Evolutionary conservation across 1,140 invertebrate genomes (phyloP), one percentile per base, ranked within the genome.

Genomic region (Macrotrachela quadricornifera): DNA sequence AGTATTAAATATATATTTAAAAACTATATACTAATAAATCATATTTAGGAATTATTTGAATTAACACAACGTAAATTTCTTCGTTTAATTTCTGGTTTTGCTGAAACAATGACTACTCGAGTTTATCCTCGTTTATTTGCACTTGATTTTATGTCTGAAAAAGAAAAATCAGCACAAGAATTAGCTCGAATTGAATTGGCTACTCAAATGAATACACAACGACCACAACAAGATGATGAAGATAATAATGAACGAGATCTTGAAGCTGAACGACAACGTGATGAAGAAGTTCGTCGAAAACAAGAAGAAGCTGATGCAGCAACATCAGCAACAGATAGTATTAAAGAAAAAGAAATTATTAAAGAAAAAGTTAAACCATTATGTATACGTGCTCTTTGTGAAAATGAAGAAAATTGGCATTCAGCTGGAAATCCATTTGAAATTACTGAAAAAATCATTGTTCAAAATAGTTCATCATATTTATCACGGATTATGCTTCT

Each of bases 41-140:
- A 18, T 30, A 8, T 45, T n/a, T 53, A 57, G 53, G 58, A 59
- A 44, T 37, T 58, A 14, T 48, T 57, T 49, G 57, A 59, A 39
- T 47, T 59, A 18, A 57, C 58, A 1, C 58, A 59, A 46, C 48
- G 58, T 1, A 59, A 59, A 21, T 57, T 59, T 41, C 50, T 59
- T 39, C 48, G 58, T 13, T 57, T 58, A 47, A 14, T 58, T 15
- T 46, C 42, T 36, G 41, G 36, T 41, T 58, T 51, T 44, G 48
- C 56, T 0, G 57, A 57, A 36, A 43, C 15, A 18, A 46, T 46
- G 13, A 21, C 56, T 13, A 40, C 37, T 36, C 36, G 17, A 49
- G 37, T 42, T 9, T 59, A 57, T 45, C 59, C 59, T 15, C 30
- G 57, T 30, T 37, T 60, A 16, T 42, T 60, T 36, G 38, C 59